Evolutionary conservation across 2,888 invertebrate genomes (phyloP), one percentile per base, ranked within the genome.

Genomic region (Drosophila mimetica): DNA sequence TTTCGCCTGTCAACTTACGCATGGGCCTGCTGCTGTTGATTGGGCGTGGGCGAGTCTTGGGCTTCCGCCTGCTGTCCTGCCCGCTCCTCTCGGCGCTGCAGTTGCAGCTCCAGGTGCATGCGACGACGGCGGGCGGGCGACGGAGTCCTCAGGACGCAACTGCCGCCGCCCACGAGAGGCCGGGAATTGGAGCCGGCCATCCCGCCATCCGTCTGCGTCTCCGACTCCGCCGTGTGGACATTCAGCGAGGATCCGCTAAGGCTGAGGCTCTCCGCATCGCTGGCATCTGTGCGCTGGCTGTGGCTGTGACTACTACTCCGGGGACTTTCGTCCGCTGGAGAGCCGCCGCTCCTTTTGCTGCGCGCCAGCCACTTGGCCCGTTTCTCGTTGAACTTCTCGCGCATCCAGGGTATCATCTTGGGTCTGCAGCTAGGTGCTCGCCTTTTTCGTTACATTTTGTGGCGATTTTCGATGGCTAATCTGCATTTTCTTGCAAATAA

Each of bases 381-480:
- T 74, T 91, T 90, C 80, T 91, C 91, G 52, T 90, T 91, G 70
- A 92, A 89, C 80, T 92, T 92, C 70, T 92, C 92, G 76, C 91
- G 89, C 79, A 92, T 89, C 92, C 92, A 92, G 71, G 91, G 90
- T 80, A 92, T 91, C 92, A 92, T 92, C 8, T 52, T 77, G 70
- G 66, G 61, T 63, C 66, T 70, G 57, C 71, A 82, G 79, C 81
- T 70, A 65, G 64, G 42, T 59, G 37, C 36, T 37, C 34, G 39
- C 2, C 41, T 25, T 13, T 39, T 61, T 59, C 57, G 67, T 57
- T 47, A 63, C 46, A 71, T 39, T 61, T 67, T 66, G 32, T 28
- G 30, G 22, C 18, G 13, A 5, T 36, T 50, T 63, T 36, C 13
- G 16, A 1, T 30, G 47, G n/a, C 13, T 16, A 14, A 51, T 22